Evolutionary conservation across 2,888 invertebrate species (phyloP), one percentile per base, ranked within the genome.

Genomic region (Nephrotoma appendiculata): DNA sequence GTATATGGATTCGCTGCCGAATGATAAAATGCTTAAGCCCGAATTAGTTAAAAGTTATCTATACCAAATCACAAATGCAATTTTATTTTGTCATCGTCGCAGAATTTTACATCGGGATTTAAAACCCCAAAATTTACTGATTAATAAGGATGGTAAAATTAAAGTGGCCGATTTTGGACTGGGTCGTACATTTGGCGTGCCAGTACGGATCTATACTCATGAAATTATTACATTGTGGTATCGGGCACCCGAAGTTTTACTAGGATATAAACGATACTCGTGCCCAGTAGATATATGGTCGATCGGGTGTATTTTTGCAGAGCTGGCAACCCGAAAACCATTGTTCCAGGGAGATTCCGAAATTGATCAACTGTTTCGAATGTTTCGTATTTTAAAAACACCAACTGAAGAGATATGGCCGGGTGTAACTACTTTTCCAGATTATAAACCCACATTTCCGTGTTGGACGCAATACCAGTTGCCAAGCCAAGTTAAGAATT

Each of bases 141-240:
- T 99, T 88, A 96, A 97, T 90, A 95, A 95, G 89, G 95, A 96
- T 89, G 98, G 99, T 11, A 94, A 95, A 87, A 98, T 99, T 87
- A 99, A 99, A 93, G 95, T 99, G n/a, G 99, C 99, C 1, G 99
- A 99, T 92, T 99, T 99, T 93, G 99, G 99, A 83, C 93, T 99
- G 86, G 99, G 99, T 0, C 94, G 99, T 88, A 97, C 98, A 0
- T 98, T 99, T 92, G 98, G 98, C 41, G 96, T 99, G 87, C 99
- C 99, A 0, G 96, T 99, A 6, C 93, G 99, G 88, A 96, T 97
- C 86, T 99, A 98, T 92, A 99, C 99, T 0, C 96, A 96, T 89
- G 95, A 98, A 94, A 98, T 99, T 83, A 98, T 99, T 31, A 99
- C 99, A 0, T 93, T 99, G 83, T 99, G 99, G 99, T 99, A 99